phyloP scores from a whole-genome alignment of 2,797 vertebrate species.

The Silurus aristotelis region DNA sequence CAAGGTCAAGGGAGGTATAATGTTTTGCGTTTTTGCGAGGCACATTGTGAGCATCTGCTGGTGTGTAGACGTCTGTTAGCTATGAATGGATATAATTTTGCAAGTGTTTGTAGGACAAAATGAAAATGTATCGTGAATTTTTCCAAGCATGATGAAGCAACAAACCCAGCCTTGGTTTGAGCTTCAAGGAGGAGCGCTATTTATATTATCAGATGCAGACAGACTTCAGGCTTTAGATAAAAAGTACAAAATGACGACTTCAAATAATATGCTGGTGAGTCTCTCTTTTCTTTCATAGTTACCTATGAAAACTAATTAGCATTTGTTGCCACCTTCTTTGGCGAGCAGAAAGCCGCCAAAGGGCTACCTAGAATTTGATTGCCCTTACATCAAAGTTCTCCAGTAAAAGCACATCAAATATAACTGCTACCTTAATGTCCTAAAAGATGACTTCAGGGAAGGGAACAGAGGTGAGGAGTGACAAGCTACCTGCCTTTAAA shows the following conservation, averaged over 20 bases:
- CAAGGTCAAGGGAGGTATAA: neutral
- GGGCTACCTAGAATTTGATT: conserved; percentile 45
- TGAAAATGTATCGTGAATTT: neutral
- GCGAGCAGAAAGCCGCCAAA: conserved; percentile 27
- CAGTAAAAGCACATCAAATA: conserved; percentile 39
- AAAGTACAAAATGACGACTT: conserved; percentile 44
- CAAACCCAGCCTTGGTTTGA: neutral
- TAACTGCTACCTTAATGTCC: conserved; percentile 44
- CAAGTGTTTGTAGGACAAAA: neutral
- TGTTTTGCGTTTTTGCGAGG: neutral
- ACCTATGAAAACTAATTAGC: conserved; percentile 59
- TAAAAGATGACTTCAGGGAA: conserved; percentile 45
- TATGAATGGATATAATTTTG: neutral
- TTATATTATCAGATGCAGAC: conserved; percentile 50
- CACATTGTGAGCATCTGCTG: neutral
- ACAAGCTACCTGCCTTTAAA: conserved; percentile 46
- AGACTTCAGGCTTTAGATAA: conserved; percentile 39
- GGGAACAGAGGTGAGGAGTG: conserved; percentile 58
- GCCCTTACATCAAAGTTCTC: conserved; percentile 57
- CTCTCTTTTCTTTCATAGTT: conserved; percentile 39
- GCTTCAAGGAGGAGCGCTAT: conserved; percentile 40
- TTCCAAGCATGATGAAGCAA: neutral
- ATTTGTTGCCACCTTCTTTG: conserved; percentile 56
- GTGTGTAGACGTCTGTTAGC: neutral
- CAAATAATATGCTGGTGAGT: conserved; percentile 44